Base-by-base conservation (phyloP, 2,888 invertebrate genomes). In the Lymantria monacha region DNA sequence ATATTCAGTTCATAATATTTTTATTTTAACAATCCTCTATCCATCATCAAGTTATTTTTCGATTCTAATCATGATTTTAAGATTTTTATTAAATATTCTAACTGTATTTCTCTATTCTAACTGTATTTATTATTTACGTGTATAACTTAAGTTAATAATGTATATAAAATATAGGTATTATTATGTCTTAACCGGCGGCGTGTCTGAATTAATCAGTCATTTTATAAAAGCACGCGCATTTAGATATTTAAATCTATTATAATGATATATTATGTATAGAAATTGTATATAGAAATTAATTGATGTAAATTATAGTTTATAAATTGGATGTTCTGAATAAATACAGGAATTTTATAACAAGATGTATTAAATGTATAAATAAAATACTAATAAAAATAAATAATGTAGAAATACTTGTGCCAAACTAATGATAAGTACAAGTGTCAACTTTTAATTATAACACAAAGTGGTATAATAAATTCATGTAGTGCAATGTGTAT, bases 331-430 rank as follows among this genome's bases (percentile, higher is more conserved):
- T 64, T 67, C 65, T 66, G 44, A 67, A 55, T 55, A 66, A 58
- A 62, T 66, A 66, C 66, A 66, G 66, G 66, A 66, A 66, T 64
- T 67, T 66, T 66, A 44, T 55, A 64, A 57, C 44, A 49, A 46
- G 48, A 52, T 51, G 2, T 33, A 33, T 33, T 33, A 33, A 33
- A 33, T 33, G 9, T 33, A 33, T 10, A 33, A 33, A 10, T 33
- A 33, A 5, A 5, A 5, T 33, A 33, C 10, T 10, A 33, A 33
- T 33, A 8, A 33, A 33, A 33, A 33, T 10, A 33, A 33, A 33
- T 33, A 33, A 33, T 33, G 10, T 9, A 33, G 9, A 33, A 33
- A 33, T 33, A 33, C 1, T 10, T 33, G 33, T 33, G 33, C 10
- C 33, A 33, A 33, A 1, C 33, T 33, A 33, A 8, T 33, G 33